phyloP scores from a whole-genome alignment of 2,888 invertebrate species.

The Tachina lurida region DNA sequence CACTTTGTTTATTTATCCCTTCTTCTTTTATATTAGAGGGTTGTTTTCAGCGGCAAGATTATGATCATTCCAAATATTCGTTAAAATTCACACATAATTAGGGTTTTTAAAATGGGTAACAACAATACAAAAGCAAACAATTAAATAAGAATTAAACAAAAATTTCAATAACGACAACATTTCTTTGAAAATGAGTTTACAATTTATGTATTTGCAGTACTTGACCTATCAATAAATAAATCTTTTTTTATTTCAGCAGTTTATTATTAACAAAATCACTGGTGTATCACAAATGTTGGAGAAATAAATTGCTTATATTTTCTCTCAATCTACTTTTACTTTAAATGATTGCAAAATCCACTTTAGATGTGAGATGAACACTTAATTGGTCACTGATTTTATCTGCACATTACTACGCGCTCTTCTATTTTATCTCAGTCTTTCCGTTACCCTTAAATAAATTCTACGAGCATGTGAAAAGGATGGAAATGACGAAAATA shows the following conservation, averaged over 20 bases:
- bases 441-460: constrained; percentile 1
- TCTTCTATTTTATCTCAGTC: constrained; percentile 2
- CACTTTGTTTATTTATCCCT: constrained; percentile 3
- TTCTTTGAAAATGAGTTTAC: constrained; percentile 56
- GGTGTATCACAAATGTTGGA: constrained; percentile 21
- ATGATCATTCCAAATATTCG: constrained; percentile 51
- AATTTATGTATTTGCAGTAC: constrained; percentile 43
- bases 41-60: constrained; percentile 48
- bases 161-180: constrained; percentile 59
- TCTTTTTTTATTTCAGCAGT: constrained; percentile 53
- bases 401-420: constrained; percentile 34
- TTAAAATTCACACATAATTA: constrained; percentile 71
- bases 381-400: constrained; percentile 70
- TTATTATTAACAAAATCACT: constrained; percentile 14
- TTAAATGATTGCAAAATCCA: constrained; percentile 59
- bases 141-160: constrained; percentile 64
- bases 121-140: constrained; percentile 64
- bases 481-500: constrained; percentile 29
- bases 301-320: constrained; percentile 12
- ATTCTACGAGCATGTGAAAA: neutral
- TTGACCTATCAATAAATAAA: constrained; percentile 70
- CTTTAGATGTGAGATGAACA: constrained; percentile 60
- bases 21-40: constrained; percentile 48
- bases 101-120: constrained; percentile 61
- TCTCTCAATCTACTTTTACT: constrained; percentile 32